These are phyloP conservation scores for Pinna nobilis DNA, from an alignment of 1,140 invertebrate genomes.

Conservation along the genomic window DNA sequence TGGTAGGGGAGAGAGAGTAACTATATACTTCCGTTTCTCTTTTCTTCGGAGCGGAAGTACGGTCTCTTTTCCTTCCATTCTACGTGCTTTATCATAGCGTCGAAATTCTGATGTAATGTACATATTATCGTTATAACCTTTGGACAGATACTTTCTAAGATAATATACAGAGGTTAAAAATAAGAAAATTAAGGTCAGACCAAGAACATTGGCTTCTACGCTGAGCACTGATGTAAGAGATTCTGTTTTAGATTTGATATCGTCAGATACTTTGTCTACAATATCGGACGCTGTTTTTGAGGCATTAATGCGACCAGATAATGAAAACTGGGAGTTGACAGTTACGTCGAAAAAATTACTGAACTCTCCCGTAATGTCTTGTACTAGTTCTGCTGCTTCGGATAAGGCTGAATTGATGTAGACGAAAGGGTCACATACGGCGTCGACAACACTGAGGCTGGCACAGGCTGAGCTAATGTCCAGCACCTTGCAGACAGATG, in stretches of 20 bases:
- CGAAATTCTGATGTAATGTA: slow-evolving; percentile 32
- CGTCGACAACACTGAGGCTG: not conserved
- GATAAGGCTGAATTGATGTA: not conserved
- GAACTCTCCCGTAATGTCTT: not conserved
- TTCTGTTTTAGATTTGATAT: not conserved
- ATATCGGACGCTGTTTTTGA: not conserved
- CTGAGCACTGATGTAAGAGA: not conserved
- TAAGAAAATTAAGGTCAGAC: slow-evolving; percentile 11
- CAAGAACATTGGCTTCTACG: slow-evolving; percentile 12
- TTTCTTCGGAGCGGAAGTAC: slow-evolving; percentile 32
- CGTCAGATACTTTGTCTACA: not conserved
- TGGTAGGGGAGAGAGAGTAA: slow-evolving; percentile 3
- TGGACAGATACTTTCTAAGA: slow-evolving; percentile 20
- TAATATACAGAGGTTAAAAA: slow-evolving; percentile 25
- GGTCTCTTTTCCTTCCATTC: not conserved
- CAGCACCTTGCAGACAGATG: not conserved
- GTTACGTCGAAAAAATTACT: not conserved
- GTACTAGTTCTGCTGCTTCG: not conserved
- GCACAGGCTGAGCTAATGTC: not conserved
- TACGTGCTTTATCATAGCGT: not conserved
- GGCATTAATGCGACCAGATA: not conserved
- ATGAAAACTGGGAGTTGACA: not conserved
- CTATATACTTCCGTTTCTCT: slow-evolving; percentile 26
- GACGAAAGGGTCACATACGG: not conserved
- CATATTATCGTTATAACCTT: slow-evolving; percentile 34